phyloP scores from a whole-genome alignment of 53 echinoderm and acorn worm species.

The Pentamera pediparva region DNA sequence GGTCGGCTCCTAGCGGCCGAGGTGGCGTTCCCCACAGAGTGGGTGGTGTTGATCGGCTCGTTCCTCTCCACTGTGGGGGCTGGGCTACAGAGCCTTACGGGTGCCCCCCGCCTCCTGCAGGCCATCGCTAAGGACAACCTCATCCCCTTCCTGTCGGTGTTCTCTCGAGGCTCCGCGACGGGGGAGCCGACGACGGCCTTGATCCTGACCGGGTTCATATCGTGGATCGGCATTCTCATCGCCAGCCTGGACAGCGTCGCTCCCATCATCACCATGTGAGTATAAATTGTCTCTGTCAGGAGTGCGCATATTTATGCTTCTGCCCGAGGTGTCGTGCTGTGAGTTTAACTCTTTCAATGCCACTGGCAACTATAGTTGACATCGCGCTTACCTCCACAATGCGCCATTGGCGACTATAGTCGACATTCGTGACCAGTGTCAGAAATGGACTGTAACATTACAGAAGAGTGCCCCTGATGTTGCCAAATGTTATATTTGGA shows the following conservation, averaged over 20 bases:
- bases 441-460: too few species aligned
- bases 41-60: slow-evolving; percentile 95
- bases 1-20: slow-evolving; percentile 74
- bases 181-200: slow-evolving; percentile 97
- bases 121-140: slow-evolving; percentile 95
- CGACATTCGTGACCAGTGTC: too few species aligned
- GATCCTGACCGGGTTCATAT: slow-evolving; percentile 78
- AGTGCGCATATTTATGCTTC: too few species aligned
- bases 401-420: too few species aligned
- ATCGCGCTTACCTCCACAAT: too few species aligned
- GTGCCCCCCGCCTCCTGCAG: slow-evolving; percentile 93
- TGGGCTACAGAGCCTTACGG: slow-evolving; percentile 90
- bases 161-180: slow-evolving; percentile 79
- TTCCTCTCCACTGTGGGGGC: slow-evolving; percentile 98
- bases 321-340: too few species aligned
- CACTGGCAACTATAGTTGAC: too few species aligned
- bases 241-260: slow-evolving; percentile 93
- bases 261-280: slow-evolving; percentile 99
- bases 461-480: too few species aligned
- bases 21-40: slow-evolving; percentile 77
- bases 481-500: too few species aligned
- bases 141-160: slow-evolving; percentile 87
- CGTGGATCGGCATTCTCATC: slow-evolving; percentile 88
- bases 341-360: too few species aligned
- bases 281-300: too few species aligned